Conservation (phyloP, 2,113 vertebrate genomes). For the Sphaerodactylus townsendi region DNA sequence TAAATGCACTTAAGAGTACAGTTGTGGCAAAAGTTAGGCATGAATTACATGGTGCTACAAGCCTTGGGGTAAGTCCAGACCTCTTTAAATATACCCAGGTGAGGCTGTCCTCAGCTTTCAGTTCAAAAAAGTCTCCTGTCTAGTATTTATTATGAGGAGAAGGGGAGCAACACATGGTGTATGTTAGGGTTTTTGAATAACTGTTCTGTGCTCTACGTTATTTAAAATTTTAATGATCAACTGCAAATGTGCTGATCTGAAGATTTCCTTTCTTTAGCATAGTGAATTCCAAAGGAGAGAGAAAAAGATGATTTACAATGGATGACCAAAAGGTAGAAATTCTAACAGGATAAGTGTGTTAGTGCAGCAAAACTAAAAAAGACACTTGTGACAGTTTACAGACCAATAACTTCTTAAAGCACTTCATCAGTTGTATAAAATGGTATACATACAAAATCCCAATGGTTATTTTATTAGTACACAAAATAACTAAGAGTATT, state of each 20-base stretch:
- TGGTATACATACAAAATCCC: too few relatives aligned
- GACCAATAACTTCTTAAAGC: too few relatives aligned
- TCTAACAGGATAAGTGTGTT: too few relatives aligned
- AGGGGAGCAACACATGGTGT: too few relatives aligned
- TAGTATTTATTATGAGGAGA: too few relatives aligned
- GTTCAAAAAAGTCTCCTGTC: neutral
- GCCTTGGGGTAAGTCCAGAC: neutral
- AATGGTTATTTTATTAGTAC: too few relatives aligned
- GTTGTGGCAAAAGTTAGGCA: neutral
- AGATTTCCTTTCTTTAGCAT: neutral
- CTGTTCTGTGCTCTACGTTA: neutral
- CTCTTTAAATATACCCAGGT: neutral
- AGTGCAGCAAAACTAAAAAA: too few relatives aligned
- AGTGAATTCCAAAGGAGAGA: neutral
- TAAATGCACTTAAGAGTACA: neutral
- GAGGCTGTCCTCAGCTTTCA: neutral
- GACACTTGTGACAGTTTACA: too few relatives aligned
- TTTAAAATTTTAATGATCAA: neutral
- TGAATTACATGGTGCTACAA: neutral
- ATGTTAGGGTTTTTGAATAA: neutral
- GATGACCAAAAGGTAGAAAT: neutral
- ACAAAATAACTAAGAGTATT: too few relatives aligned
- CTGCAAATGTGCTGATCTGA: neutral
- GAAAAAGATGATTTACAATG: neutral
- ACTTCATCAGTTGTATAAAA: too few relatives aligned